A percentile compares a stretch with the other conserved stretches of the same genome.
phyloP scores from a whole-genome alignment of 2,797 vertebrate species.

The Momotus momota region DNA sequence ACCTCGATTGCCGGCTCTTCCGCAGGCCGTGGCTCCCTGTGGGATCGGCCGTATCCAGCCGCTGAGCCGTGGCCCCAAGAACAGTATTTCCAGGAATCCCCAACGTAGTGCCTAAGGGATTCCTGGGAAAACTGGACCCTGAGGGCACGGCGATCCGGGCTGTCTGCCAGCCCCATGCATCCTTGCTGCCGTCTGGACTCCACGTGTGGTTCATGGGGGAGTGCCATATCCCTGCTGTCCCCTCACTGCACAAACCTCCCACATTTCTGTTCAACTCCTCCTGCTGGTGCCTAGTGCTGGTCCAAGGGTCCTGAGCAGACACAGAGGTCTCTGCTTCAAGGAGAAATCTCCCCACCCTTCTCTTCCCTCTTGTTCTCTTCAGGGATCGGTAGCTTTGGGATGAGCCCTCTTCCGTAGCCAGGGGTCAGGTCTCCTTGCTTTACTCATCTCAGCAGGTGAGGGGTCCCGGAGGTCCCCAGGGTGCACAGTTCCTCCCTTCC shows the following conservation, averaged over 20 bases:
- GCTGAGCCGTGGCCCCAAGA: constrained; percentile 95
- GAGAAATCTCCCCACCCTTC: background rate
- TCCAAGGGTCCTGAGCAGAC: fast-evolving
- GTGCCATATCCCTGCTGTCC: background rate
- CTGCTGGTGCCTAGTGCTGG: fast-evolving
- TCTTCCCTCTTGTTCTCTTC: background rate
- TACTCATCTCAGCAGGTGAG: fast-evolving
- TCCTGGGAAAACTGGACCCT: constrained; percentile 99
- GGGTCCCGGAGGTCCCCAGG: background rate
- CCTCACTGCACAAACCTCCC: fast-evolving
- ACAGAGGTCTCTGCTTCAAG: background rate
- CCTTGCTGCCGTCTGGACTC: fast-evolving
- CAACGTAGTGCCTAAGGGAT: constrained; percentile 93
- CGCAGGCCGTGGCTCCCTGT: fast-evolving
- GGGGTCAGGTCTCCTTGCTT: background rate
- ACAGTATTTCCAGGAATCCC: constrained; percentile 99
- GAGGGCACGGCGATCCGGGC: constrained; percentile 85
- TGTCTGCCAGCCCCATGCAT: fast-evolving
- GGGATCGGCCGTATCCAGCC: background rate
- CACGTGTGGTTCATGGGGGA: fast-evolving
- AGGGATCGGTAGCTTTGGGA: background rate
- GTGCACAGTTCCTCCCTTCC: constrained; percentile 85
- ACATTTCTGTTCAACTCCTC: background rate
- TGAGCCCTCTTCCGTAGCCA: background rate
- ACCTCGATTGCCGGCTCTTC: background rate